Conservation (phyloP, 2,888 invertebrate genomes). For the Thumatha senex region DNA sequence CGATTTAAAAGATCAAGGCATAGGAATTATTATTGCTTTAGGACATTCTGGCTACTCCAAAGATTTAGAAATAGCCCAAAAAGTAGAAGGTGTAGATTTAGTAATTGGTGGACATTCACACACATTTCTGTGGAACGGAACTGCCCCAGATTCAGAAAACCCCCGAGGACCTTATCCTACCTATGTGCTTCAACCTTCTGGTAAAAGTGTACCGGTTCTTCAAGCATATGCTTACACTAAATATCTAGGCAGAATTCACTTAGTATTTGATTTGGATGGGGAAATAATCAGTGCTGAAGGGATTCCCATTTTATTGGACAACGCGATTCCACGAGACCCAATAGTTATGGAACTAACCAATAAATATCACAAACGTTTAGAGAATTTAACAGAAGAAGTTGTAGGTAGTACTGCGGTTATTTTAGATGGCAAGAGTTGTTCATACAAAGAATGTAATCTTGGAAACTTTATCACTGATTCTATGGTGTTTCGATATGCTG, state of each 20-base stretch:
- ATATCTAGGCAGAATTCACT: conserved; percentile 91
- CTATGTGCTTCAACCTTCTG: conserved; percentile 86
- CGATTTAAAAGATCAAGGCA: conserved; percentile 84
- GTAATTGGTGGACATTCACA: conserved; percentile 96
- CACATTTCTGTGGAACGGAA: conserved; percentile 93
- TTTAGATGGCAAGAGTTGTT: conserved; percentile 87
- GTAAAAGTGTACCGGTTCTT: conserved; percentile 91
- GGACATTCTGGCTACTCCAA: conserved; percentile 93
- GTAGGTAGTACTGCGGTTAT: conserved; percentile 88
- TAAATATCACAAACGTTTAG: conserved; percentile 81
- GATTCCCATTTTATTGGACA: conserved; percentile 89
- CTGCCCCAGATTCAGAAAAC: conserved; percentile 87
- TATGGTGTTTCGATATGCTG: conserved; percentile 85
- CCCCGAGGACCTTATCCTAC: conserved; percentile 91
- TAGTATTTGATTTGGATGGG: conserved; percentile 88
- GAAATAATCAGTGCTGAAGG: conserved; percentile 87
- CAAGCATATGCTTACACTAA: conserved; percentile 97
- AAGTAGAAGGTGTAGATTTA: conserved; percentile 91
- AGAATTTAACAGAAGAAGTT: conserved; percentile 75
- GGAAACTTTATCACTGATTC: conserved; percentile 93
- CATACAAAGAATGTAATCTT: conserved; percentile 90
- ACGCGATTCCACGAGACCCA: conserved; percentile 85
- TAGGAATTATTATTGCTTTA: conserved; percentile 92
- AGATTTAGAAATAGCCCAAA: conserved; percentile 89
- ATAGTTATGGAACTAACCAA: conserved; percentile 85